These are phyloP conservation scores for Hemitrygon akajei DNA, from an alignment of 2,797 vertebrate species.

Conservation along the genomic window DNA sequence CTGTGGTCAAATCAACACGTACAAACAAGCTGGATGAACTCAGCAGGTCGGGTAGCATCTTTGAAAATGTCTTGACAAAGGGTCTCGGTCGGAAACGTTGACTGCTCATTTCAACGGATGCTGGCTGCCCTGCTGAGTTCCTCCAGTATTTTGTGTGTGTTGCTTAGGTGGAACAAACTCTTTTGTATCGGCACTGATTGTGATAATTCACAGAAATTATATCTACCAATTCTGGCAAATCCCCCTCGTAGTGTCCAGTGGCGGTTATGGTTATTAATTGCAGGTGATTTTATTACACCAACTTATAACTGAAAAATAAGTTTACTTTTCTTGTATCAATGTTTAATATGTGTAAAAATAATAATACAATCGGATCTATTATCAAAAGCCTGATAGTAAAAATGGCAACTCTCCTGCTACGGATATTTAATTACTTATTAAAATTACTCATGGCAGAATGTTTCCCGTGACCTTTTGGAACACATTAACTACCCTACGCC, in stretches of 20 bases:
- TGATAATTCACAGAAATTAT: background rate
- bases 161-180: background rate
- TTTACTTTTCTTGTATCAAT: background rate
- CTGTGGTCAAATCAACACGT: too few relatives aligned
- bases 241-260: background rate
- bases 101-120: too few relatives aligned
- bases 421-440: too few relatives aligned
- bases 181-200: background rate
- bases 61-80: too few relatives aligned
- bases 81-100: too few relatives aligned
- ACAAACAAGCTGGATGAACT: too few relatives aligned
- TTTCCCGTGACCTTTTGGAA: conserved; percentile 10
- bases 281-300: background rate
- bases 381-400: background rate
- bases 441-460: background rate
- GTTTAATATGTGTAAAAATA: too few relatives aligned
- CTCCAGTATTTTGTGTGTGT: too few relatives aligned
- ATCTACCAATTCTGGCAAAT: background rate
- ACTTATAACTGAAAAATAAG: background rate
- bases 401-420: background rate
- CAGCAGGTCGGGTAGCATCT: too few relatives aligned
- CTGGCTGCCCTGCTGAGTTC: too few relatives aligned
- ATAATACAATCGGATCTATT: background rate
- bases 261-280: background rate
- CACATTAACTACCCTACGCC: background rate